Base-by-base conservation (phyloP, 2,888 invertebrate genomes). In the Pammene aurita region DNA sequence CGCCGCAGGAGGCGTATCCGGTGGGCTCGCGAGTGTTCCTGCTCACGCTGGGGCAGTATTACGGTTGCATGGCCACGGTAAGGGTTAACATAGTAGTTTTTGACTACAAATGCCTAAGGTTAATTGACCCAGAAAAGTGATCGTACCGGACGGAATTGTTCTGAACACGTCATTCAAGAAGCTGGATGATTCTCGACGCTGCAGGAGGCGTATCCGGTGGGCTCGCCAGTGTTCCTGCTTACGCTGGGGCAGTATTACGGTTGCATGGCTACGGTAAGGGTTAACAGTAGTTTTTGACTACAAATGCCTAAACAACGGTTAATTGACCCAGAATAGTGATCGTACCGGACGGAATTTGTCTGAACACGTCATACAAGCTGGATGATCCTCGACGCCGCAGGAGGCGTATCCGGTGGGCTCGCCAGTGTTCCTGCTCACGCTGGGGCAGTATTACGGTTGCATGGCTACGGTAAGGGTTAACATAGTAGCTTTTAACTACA, bases 231-330 rank as follows among this genome's bases (percentile, higher is more conserved):
- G 75, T 98, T 98, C 84, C 74, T 93, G 41, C 94, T 97, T 85
- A 93, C 98, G 0, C 95, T 94, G 7, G 94, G 95, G 74, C 96
- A 96, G 7, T 95, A 96, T 85, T 98, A 97, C 82, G 98, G 98
- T 0, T 94, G 95, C 57, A 92, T 94, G 83, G 98, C 96, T 58
- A 94, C 94, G 79, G 97, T 97, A 26, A 50, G 13, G 2, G n/a
- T 4, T n/a, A 6, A n/a, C 6, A 44, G 2, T 42, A 44, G 2
- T 44, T 44, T 6, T n/a, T n/a, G n/a, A n/a, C n/a, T n/a, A n/a
- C n/a, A n/a, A n/a, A n/a, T n/a, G n/a, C n/a, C n/a, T n/a, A n/a
- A n/a, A n/a, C n/a, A n/a, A n/a, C n/a, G n/a, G n/a, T n/a, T n/a
- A n/a, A n/a, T n/a, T n/a, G n/a, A n/a, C n/a, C n/a, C n/a, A n/a